These are phyloP conservation scores for Microtus richardsoni DNA, from an alignment of 2,113 vertebrate genomes.

Conservation along the genomic window DNA sequence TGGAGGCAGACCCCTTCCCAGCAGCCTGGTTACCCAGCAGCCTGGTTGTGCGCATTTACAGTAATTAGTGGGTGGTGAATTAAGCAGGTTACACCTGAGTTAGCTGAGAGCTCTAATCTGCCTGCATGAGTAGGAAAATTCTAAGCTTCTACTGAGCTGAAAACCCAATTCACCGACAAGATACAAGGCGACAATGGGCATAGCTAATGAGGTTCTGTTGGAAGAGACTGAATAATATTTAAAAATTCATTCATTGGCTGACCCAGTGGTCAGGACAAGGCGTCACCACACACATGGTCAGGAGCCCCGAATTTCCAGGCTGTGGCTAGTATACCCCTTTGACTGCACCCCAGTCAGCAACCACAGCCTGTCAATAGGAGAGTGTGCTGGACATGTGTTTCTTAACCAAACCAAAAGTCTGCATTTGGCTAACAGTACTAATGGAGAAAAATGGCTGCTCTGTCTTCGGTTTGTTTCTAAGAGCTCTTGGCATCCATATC, in stretches of 20 bases:
- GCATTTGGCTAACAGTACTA: slow-evolving; percentile 81
- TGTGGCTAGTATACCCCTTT: slow-evolving; percentile 19
- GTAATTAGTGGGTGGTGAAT: slow-evolving; percentile 83
- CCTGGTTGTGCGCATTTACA: slow-evolving; percentile 70
- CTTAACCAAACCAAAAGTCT: slow-evolving; percentile 81
- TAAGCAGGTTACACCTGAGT: slow-evolving; percentile 84
- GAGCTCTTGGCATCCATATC: slow-evolving; percentile 79
- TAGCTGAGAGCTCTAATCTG: slow-evolving; percentile 79
- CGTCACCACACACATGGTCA: neutral
- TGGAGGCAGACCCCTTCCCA: slow-evolving; percentile 43
- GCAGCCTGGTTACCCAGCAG: slow-evolving; percentile 54
- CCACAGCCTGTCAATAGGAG: slow-evolving; percentile 77
- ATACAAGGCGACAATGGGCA: slow-evolving; percentile 70
- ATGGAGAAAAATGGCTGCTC: slow-evolving; percentile 79
- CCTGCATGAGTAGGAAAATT: slow-evolving; percentile 79
- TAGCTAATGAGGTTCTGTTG: slow-evolving; percentile 77
- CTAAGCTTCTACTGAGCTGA: slow-evolving; percentile 83
- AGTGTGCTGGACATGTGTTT: slow-evolving; percentile 79
- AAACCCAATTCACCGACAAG: slow-evolving; percentile 74
- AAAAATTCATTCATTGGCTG: slow-evolving; percentile 69
- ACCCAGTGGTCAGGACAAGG: slow-evolving; percentile 9
- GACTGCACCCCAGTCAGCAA: neutral
- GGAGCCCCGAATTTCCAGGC: neutral
- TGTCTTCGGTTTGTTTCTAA: slow-evolving; percentile 81
- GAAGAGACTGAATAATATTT: slow-evolving; percentile 76